Evolutionary conservation across 2,113 vertebrate genomes (phyloP).

Genomic region (Motacilla alba): DNA sequence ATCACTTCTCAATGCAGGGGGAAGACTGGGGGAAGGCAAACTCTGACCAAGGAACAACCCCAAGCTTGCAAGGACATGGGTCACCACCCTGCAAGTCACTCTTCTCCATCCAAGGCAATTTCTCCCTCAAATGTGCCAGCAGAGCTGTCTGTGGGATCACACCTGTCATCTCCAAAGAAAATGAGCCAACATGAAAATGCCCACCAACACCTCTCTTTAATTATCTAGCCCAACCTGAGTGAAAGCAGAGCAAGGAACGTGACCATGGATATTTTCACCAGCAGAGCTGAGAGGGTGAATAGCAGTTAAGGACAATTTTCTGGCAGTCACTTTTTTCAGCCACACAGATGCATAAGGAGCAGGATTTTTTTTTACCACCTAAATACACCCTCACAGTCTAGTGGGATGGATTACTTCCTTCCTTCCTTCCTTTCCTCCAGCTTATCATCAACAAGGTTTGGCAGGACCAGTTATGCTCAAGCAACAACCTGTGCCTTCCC

Average conservation of each 20-base stretch:
- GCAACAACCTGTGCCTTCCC: background rate
- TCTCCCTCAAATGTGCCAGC: background rate
- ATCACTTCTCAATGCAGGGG: background rate
- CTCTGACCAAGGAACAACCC: background rate
- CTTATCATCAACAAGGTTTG: background rate
- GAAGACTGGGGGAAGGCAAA: background rate
- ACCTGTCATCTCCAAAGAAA: background rate
- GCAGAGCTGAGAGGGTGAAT: background rate
- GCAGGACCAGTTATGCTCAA: background rate
- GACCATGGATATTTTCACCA: background rate
- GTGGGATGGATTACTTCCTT: background rate
- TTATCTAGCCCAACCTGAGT: background rate
- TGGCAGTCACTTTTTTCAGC: background rate
- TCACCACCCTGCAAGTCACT: background rate
- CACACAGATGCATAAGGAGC: background rate
- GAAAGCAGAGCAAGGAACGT: background rate
- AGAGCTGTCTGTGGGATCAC: background rate
- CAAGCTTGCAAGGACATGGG: fast-evolving
- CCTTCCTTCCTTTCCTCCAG: background rate
- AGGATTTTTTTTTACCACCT: background rate
- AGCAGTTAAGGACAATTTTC: background rate
- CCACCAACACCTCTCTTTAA: background rate
- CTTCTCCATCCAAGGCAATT: background rate
- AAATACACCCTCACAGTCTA: background rate
- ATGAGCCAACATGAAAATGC: background rate